Percentiles rank a stretch among this genome's conserved stretches.
These are phyloP conservation scores for Villa cingulata DNA, from an alignment of 2,888 invertebrate species.

Conservation along the genomic window DNA sequence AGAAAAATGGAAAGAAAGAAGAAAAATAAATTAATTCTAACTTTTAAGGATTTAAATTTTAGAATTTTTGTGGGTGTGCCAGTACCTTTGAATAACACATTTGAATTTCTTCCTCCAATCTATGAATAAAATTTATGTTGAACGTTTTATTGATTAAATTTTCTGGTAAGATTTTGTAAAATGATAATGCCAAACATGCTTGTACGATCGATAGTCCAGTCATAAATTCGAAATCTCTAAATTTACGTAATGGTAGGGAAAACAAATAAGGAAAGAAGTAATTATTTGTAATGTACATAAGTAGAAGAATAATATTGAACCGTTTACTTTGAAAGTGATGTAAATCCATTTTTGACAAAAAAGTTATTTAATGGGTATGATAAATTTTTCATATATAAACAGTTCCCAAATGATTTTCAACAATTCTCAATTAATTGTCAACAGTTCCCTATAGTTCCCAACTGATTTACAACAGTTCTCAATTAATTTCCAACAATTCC, in stretches of 20 bases:
- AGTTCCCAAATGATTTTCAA: no score
- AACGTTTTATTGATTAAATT: conserved; percentile 43
- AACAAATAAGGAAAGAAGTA: not conserved
- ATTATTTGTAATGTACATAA: not conserved
- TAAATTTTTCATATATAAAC: no score
- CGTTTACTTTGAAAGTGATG: not conserved
- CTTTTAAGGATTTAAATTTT: not conserved
- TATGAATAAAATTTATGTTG: conserved; percentile 44
- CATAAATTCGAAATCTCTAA: conserved; percentile 42
- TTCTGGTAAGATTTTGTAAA: conserved; percentile 39
- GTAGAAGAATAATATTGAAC: not conserved
- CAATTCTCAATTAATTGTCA: no score
- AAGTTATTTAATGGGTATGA: not conserved
- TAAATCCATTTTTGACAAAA: no score
- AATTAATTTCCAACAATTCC: no score
- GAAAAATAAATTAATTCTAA: not conserved
- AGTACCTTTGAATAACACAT: conserved; percentile 42
- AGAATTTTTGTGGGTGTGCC: not conserved
- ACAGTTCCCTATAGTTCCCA: no score
- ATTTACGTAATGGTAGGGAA: conserved; percentile 15
- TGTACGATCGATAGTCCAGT: conserved; percentile 41
- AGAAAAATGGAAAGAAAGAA: conserved; percentile 9
- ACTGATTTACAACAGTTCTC: no score
- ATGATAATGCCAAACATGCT: conserved; percentile 40
- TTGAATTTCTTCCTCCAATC: conserved; percentile 43